Conservation (phyloP, 2,797 vertebrate species). For the Sylvilagus floridanus region DNA sequence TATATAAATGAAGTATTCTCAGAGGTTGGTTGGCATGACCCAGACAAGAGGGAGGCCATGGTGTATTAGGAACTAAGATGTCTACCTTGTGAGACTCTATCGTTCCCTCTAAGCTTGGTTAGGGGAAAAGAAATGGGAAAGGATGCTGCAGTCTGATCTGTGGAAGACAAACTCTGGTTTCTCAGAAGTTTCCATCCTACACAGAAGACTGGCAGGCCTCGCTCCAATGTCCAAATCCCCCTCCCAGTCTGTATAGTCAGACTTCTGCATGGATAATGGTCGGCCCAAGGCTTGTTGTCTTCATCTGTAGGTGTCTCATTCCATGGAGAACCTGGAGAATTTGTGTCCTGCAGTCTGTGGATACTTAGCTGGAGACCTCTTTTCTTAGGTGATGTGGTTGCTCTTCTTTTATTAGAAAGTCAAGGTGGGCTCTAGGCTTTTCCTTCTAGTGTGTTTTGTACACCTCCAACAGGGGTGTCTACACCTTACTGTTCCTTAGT, state of each 20-base stretch:
- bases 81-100: neutral
- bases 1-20: neutral
- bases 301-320: neutral
- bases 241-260: neutral
- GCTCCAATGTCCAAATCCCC: neutral
- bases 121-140: neutral
- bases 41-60: neutral
- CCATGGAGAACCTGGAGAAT: neutral
- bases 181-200: neutral
- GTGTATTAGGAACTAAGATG: neutral
- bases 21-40: neutral
- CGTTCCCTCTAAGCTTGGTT: neutral
- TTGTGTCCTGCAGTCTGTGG: neutral
- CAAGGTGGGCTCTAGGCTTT: neutral
- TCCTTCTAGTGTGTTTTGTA: neutral
- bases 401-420: neutral
- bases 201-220: neutral
- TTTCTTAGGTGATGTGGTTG: neutral
- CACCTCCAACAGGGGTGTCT: neutral
- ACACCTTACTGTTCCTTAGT: neutral
- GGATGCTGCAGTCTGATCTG: neutral
- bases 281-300: neutral
- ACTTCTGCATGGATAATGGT: no score
- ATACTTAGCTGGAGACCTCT: rapidly evolving
- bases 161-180: slow-evolving; percentile 1